Evolutionary conservation across 2,888 invertebrate species (phyloP), one percentile per base, ranked within the genome.

Genomic region (Diplazon laetatorius): DNA sequence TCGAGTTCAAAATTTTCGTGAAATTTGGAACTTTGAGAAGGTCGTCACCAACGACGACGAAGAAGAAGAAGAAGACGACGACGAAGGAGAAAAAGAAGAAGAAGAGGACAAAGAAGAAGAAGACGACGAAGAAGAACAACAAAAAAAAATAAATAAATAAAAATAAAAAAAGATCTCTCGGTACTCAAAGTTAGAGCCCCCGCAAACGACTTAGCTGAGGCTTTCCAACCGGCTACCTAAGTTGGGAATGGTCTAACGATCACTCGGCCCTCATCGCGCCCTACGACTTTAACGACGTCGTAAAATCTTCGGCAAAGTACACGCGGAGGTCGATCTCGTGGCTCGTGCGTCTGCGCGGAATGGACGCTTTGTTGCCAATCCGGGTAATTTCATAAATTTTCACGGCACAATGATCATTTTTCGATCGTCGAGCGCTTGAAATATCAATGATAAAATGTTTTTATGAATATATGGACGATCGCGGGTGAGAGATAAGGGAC

Each of bases 221-320:
- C 46, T 57, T 42, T 52, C n/a, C 10, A 22, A 16, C 25, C 46
- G 57, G 60, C 8, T 63, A 39, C 60, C 65, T 70, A 57, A 69
- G 78, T 82, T n/a, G n/a, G n/a, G n/a, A n/a, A n/a, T n/a, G n/a
- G 30, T 30, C 30, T 81, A 81, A 82, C 82, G 80, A 82, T 80
- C 76, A 68, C 70, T 69, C 72, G 66, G 81, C 76, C 71, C 80
- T 82, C 62, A 71, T 81, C 71, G 72, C 71, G 72, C 44, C 44
- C 57, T 42, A 16, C 46, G 70, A 80, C 77, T 78, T 75, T 80
- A 82, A 82, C 77, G 69, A 76, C 70, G 59, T 76, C 76, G 76
- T 76, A 76, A 76, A 70, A 39, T 35, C 42, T 62, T 59, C 42
- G 37, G 65, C 57, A 59, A 65, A 37, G n/a, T n/a, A n/a, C n/a